These are phyloP conservation scores for Hiodon alosoides DNA, from an alignment of 2,113 vertebrate genomes.

Conservation along the genomic window DNA sequence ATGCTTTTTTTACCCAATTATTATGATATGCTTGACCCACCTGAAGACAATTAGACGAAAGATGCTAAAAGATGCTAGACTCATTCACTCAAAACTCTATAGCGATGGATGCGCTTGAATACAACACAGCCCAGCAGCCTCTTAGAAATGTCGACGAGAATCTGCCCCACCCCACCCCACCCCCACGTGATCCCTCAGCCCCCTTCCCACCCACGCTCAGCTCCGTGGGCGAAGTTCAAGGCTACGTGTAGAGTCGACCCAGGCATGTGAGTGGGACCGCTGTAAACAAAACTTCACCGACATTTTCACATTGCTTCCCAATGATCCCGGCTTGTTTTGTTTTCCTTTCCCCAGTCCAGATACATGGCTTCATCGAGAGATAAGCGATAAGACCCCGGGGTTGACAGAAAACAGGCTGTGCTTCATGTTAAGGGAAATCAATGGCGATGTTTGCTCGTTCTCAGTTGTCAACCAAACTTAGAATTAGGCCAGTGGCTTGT, in stretches of 20 bases:
- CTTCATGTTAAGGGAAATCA: not conserved
- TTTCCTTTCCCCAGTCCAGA: too few species aligned
- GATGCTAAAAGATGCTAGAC: too few species aligned
- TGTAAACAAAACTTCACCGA: not conserved
- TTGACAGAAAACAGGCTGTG: not conserved
- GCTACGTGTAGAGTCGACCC: not conserved
- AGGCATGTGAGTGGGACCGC: not conserved
- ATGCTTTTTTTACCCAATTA: too few species aligned
- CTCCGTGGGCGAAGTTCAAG: slow-evolving; percentile 10
- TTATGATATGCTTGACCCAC: too few species aligned
- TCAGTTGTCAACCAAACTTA: not conserved
- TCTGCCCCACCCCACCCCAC: not conserved
- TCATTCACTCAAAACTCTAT: too few species aligned
- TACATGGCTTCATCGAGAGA: too few species aligned
- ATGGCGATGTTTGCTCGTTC: not conserved
- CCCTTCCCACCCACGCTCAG: not conserved
- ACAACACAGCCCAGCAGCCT: too few species aligned
- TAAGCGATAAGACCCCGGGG: not conserved
- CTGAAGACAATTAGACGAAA: too few species aligned
- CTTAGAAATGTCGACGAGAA: too few species aligned
- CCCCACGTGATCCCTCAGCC: not conserved
- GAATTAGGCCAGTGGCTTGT: not conserved
- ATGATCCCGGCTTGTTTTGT: too few species aligned
- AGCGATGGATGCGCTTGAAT: too few species aligned
- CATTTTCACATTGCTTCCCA: too few species aligned